A percentile compares a stretch with the other conserved stretches of the same genome.
These are phyloP conservation scores for Corticium candelabrum DNA, from an alignment of 37 sponge, comb jelly and placozoan species.

Conservation along the genomic window DNA sequence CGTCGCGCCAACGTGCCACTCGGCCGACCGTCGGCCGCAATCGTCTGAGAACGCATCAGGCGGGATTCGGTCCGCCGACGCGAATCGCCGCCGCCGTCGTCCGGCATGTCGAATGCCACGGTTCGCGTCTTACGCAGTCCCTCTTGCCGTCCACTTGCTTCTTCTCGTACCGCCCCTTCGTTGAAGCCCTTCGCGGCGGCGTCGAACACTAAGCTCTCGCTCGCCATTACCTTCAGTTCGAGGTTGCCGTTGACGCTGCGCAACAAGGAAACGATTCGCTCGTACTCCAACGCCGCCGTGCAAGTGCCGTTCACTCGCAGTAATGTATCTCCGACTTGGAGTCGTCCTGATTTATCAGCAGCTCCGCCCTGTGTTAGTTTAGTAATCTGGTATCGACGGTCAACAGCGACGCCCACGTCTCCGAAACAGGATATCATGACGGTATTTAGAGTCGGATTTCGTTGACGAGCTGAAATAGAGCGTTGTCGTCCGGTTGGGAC, in stretches of 20 bases:
- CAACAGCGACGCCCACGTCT: not conserved
- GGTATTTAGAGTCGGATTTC: not conserved
- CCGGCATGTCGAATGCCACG: not conserved
- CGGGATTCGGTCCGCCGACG: not conserved
- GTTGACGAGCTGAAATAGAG: not conserved
- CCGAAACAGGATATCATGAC: not conserved
- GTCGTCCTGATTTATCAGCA: not conserved
- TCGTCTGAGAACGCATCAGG: not conserved
- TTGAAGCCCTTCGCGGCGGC: not conserved
- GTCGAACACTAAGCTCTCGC: not conserved
- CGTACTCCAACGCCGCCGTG: slow-evolving; percentile 1
- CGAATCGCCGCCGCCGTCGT: not conserved
- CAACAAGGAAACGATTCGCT: not conserved
- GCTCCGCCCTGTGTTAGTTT: not conserved
- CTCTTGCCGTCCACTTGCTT: not conserved
- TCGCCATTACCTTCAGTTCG: not conserved
- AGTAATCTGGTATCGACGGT: not conserved
- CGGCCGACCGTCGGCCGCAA: not conserved
- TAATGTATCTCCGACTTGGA: not conserved
- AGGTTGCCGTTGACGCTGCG: not conserved
- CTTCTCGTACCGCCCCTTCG: not conserved
- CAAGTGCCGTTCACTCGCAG: not conserved
- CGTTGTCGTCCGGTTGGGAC: not conserved
- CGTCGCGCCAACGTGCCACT: not conserved
- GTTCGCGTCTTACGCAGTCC: not conserved